phyloP scores from a whole-genome alignment of 2,113 vertebrate species.

The Butorides virescens region DNA sequence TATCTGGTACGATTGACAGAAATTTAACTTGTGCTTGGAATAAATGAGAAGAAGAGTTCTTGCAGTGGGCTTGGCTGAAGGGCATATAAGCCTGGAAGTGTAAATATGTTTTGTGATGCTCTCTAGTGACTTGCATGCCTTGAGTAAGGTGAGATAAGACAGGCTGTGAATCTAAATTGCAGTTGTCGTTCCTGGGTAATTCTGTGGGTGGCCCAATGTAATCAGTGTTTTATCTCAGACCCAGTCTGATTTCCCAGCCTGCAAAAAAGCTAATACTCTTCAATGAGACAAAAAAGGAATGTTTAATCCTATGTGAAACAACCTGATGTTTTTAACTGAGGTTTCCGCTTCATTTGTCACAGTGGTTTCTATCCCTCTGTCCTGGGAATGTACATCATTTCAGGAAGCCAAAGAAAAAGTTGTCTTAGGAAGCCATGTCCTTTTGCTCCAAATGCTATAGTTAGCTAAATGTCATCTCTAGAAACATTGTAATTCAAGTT shows the following conservation, averaged over 20 bases:
- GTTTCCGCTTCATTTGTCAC: not conserved
- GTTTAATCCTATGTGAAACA: not conserved
- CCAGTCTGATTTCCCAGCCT: not conserved
- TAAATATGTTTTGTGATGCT: not conserved
- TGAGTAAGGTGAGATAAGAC: not conserved
- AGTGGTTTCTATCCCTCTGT: not conserved
- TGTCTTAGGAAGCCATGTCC: not conserved
- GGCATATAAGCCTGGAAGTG: not conserved
- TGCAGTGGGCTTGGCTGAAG: not conserved
- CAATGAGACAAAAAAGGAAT: not conserved
- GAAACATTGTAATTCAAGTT: conserved; percentile 42
- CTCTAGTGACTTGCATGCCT: not conserved
- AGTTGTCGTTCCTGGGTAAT: not conserved
- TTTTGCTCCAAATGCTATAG: not conserved
- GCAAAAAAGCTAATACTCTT: not conserved
- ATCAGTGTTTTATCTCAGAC: not conserved
- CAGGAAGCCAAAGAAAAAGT: not conserved
- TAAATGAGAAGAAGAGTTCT: not conserved
- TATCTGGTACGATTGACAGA: not conserved
- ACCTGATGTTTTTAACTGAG: not conserved
- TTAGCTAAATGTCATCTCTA: conserved; percentile 43
- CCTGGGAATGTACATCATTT: not conserved
- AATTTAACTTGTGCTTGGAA: not conserved
- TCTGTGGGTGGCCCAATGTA: not conserved
- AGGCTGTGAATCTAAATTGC: not conserved